Conservation (phyloP, 2,113 vertebrate species). For the Xenopus tropicalis region DNA sequence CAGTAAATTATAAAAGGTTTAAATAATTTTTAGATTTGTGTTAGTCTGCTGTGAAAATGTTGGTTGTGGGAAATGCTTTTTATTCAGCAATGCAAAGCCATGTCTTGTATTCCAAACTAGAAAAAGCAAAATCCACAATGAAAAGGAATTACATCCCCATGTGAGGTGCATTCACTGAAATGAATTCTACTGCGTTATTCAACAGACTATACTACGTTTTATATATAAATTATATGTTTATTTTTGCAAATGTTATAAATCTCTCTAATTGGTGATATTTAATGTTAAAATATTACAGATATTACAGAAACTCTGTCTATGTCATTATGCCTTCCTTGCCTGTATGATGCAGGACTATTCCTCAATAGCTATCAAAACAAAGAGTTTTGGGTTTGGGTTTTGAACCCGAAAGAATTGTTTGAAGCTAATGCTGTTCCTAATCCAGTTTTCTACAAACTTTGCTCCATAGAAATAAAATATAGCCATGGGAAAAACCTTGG, state of each 20-base stretch:
- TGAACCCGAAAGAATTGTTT: no score
- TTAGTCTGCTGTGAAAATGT: neutral
- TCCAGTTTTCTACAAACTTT: no score
- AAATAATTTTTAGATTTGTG: slow-evolving; percentile 8
- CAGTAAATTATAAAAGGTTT: neutral
- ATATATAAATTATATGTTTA: slow-evolving; percentile 26
- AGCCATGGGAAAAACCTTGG: no score
- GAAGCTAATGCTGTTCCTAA: no score
- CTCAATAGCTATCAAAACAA: no score
- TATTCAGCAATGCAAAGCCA: slow-evolving; percentile 23
- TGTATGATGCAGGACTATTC: no score
- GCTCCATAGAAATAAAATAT: no score
- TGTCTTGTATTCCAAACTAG: slow-evolving; percentile 26
- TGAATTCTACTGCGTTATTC: slow-evolving; percentile 15
- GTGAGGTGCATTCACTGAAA: slow-evolving; percentile 36
- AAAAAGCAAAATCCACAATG: slow-evolving; percentile 28
- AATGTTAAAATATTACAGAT: neutral
- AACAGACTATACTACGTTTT: slow-evolving; percentile 2
- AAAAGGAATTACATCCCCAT: slow-evolving; percentile 29
- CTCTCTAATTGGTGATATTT: neutral
- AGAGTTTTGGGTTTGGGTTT: no score
- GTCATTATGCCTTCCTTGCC: no score
- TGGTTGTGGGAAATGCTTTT: slow-evolving; percentile 21
- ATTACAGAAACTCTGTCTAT: no score
- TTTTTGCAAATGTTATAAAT: slow-evolving; percentile 10